Conservation (phyloP, 2,888 invertebrate genomes). For the Hyles lineata region DNA sequence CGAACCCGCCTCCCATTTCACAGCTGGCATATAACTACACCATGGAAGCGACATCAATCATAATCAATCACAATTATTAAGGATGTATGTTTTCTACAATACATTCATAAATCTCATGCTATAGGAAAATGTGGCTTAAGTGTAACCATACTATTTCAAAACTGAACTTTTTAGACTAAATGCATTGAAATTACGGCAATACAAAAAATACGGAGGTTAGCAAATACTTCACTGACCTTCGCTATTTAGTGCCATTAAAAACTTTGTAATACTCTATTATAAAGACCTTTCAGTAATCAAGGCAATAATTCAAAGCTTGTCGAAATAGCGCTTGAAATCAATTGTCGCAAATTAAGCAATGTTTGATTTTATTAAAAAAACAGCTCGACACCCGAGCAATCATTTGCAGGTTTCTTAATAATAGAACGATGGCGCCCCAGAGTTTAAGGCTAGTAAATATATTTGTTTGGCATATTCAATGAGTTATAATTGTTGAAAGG, state of each 20-base stretch:
- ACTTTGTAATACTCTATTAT: neutral
- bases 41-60: too few species aligned
- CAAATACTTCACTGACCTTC: slow-evolving; percentile 3
- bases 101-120: too few species aligned
- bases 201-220: neutral
- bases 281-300: slow-evolving; percentile 4
- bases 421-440: neutral
- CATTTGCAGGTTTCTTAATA: neutral
- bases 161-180: neutral
- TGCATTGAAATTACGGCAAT: neutral
- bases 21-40: too few species aligned
- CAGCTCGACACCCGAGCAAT: neutral
- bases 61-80: too few species aligned
- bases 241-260: neutral
- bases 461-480: too few species aligned
- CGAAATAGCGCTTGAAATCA: slow-evolving; percentile 15
- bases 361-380: slow-evolving; percentile 15
- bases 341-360: slow-evolving; percentile 11
- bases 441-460: too few species aligned
- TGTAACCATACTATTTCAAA: too few species aligned
- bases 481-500: too few species aligned
- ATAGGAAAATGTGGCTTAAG: too few species aligned
- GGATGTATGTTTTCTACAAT: too few species aligned
- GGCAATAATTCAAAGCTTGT: slow-evolving; percentile 4
- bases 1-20: too few species aligned